phyloP scores from a whole-genome alignment of 2,797 vertebrate genomes.

The Delichon dasypus region DNA sequence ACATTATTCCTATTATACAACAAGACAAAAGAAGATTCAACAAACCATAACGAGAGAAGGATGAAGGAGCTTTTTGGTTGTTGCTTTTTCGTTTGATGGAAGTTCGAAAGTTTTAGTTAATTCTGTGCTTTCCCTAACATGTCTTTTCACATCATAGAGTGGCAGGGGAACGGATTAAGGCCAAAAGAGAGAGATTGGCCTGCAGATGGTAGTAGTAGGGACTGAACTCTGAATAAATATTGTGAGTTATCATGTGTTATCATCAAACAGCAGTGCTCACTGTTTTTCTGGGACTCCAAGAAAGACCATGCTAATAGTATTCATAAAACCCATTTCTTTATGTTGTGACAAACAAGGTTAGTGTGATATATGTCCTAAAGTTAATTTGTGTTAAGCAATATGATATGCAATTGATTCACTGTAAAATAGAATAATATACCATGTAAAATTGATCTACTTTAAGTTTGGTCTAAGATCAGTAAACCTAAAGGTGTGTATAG shows the following conservation, averaged over 20 bases:
- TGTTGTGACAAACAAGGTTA: neutral
- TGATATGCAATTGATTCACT: too few species aligned
- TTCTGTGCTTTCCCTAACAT: conserved; percentile 32
- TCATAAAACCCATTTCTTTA: neutral
- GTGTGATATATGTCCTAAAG: too few species aligned
- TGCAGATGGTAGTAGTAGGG: neutral
- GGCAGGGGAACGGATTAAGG: neutral
- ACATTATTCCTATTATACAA: conserved; percentile 81
- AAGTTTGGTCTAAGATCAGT: too few species aligned
- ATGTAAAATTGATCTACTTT: too few species aligned
- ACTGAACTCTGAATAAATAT: neutral
- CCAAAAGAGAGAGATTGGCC: neutral
- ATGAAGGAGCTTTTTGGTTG: conserved; percentile 37
- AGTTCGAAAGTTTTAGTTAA: conserved; percentile 64
- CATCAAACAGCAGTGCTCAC: neutral
- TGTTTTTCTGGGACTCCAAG: neutral
- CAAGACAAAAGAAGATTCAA: conserved; percentile 76
- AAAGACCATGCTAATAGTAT: neutral
- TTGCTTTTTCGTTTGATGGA: conserved; percentile 38
- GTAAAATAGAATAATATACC: too few species aligned
- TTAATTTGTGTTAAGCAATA: too few species aligned
- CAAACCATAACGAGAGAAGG: conserved; percentile 71
- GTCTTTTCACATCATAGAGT: neutral
- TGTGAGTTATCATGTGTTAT: neutral
- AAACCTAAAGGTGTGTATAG: too few species aligned